Evolutionary conservation across 2,888 invertebrate species (phyloP), one percentile per base, ranked within the genome.

Genomic region (Blomia tropicalis): DNA sequence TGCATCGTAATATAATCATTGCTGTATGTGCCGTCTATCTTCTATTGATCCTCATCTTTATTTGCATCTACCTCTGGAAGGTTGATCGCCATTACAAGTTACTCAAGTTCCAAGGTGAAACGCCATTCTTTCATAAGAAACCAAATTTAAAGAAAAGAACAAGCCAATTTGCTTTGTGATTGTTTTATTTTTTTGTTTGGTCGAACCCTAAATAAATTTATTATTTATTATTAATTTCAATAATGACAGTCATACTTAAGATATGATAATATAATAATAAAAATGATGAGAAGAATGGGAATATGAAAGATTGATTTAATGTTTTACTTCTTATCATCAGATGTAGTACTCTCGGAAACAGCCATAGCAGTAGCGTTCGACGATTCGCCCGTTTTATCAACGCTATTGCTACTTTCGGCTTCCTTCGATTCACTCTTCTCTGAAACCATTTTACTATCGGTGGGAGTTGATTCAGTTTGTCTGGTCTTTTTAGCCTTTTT

Each of bases 1-100:
- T 56, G n/a, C 25, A 30, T 7, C 17, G 23, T 3, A 31, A 56
- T n/a, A 32, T 32, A 19, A 11, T 56, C 2, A 30, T 56, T 7
- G 11, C 29, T 7, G 67, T 82, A 83, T 1, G 77, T 88, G 83
- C 84, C 41, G 80, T 82, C 43, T 78, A 88, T 65, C 85, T 88
- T 71, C 77, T 85, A 44, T 75, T 83, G 22, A 83, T 82, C 70
- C 80, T 81, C 14, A 72, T 83, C 63, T 80, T 81, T 65, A 80
- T 83, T 66, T 74, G 79, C 58, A 84, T 85, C 70, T 87, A 86
- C 69, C 80, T 82, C 54, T 87, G 84, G 77, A 77, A 83, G 70
- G 82, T 83, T 14, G 82, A 87, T 71, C 81, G 83, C 70, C 80
- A 81, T 51, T 83, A 86, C 72, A 83, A 82, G 72, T 75, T 81